Evolutionary conservation across 2,888 invertebrate species (phyloP), one percentile per base, ranked within the genome.

Genomic region (Caenorhabditis uteleia): DNA sequence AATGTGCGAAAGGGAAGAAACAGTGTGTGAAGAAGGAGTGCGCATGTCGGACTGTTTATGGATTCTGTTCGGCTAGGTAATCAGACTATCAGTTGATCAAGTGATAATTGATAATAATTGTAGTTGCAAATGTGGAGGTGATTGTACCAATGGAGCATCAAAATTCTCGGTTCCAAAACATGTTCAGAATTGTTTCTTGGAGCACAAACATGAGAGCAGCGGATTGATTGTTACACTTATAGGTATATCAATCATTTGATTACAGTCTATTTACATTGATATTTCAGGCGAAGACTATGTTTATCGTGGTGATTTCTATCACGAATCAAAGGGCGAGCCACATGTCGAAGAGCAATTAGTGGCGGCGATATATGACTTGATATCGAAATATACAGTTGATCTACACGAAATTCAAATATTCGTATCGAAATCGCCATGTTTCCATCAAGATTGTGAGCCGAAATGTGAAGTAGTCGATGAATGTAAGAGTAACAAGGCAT

Each of bases 391-490:
- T 44, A 80, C 77, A 36, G 82, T 81, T 14, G 83, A 83, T 53
- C 58, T 83, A 10, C 82, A 82, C 66, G 83, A 83, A 56, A 80
- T 83, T 38, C 68, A 82, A 21, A 78, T 83, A 25, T 83, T 82
- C 58, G 81, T 83, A 29, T 81, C 82, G n/a, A 83, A 83, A 58
- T 77, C 77, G 25, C 83, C 83, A 3, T 83, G 83, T 54, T 83
- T 83, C 68, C 83, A 83, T 70, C 83, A 83, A 48, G 83, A 83
- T 62, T 83, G 83, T 55, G 83, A 83, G 45, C 83, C 83, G 0
- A 80, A 79, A 43, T 83, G 83, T 45, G 83, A 83, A 60, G 83
- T 83, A 6, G 80, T 83, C 7, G 83, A 83, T 44, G 83, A 83
- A 62, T 83, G 83, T 61, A 77, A 71, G 48, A 75, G 75, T 38